Evolutionary conservation across 92 coral and sea anemone genomes (phyloP).

Genomic region (Zoanthus gigantus): DNA sequence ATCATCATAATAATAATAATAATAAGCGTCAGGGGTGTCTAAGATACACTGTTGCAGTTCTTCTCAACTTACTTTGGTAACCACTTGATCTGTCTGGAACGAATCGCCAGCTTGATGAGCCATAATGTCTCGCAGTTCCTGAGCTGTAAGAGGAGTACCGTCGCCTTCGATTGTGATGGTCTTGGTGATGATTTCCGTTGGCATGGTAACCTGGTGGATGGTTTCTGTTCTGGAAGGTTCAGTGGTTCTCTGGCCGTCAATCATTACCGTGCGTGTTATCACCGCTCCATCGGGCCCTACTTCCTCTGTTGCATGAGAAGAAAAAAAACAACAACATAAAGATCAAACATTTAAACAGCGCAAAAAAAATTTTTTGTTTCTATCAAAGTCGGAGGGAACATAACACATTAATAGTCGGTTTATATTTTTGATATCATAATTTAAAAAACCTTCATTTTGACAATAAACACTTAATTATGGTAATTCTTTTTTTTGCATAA

Average conservation of each 20-base stretch:
- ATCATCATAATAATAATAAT: too few relatives aligned
- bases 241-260: constrained; percentile 76
- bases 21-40: too few relatives aligned
- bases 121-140: constrained; percentile 94
- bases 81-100: constrained; percentile 77
- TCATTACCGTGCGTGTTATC: constrained; percentile 89
- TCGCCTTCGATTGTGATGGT: constrained; percentile 99
- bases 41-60: background rate
- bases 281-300: constrained; percentile 78
- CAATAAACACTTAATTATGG: too few relatives aligned
- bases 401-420: too few relatives aligned
- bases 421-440: too few relatives aligned
- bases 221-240: constrained; percentile 85
- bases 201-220: constrained; percentile 85
- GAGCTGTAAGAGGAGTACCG: constrained; percentile 95
- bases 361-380: too few relatives aligned
- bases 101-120: constrained; percentile 79
- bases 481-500: too few relatives aligned
- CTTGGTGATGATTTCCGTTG: constrained; percentile 96
- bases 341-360: too few relatives aligned
- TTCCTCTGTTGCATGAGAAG: constrained; percentile 43
- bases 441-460: too few relatives aligned
- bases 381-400: too few relatives aligned
- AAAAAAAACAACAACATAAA: too few relatives aligned
- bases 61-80: constrained; percentile 70